Evolutionary conservation across 2,797 vertebrate genomes (phyloP), one percentile per base, ranked within the genome.

Genomic region (Epinephelus awoara): DNA sequence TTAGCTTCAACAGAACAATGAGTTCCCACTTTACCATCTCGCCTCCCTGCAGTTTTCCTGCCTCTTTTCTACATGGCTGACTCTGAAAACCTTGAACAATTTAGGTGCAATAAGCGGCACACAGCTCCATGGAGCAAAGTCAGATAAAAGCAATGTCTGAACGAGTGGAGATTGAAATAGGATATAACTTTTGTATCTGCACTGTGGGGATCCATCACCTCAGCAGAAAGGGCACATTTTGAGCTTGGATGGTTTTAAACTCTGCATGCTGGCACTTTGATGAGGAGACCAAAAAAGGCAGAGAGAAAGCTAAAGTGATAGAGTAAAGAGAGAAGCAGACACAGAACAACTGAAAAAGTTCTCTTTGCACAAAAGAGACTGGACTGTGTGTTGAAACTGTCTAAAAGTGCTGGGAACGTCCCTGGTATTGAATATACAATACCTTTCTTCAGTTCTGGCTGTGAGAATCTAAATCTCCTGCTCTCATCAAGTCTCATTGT

Each of bases 61-160:
- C 15, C 67, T 27, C 34, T 56, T 79, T 61, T 54, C 62, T 51
- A 42, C 55, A 29, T 42, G 62, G 71, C 15, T 54, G 72, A 75
- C 51, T 73, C 63, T 75, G 2, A 40, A 67, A 56, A 40, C 21
- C 0, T 6, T 11, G n/a, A 49, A 10, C 65, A 47, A 67, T 51
- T 73, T 19, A 51, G 18, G 3, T 1, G n/a, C 27, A 19, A 23
- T 38, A 40, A 29, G 52, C 3, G 18, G 27, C 47, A 54, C 75
- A 71, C 0, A 8, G 47, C 18, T 52, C 46, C 0, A 2, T 19
- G 27, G 34, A 50, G 59, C 2, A 10, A 27, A 34, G 49, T 18
- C 19, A 15, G 62, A 65, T 7, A 47, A 74, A 67, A 47, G 52
- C 25, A 8, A 52, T 5, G 17, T 67, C 51, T 59, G 40, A 77